A percentile compares a stretch with the other conserved stretches of the same genome.
These are phyloP conservation scores for Xiphias gladius DNA, from an alignment of 2,113 vertebrate genomes.

Conservation along the genomic window DNA sequence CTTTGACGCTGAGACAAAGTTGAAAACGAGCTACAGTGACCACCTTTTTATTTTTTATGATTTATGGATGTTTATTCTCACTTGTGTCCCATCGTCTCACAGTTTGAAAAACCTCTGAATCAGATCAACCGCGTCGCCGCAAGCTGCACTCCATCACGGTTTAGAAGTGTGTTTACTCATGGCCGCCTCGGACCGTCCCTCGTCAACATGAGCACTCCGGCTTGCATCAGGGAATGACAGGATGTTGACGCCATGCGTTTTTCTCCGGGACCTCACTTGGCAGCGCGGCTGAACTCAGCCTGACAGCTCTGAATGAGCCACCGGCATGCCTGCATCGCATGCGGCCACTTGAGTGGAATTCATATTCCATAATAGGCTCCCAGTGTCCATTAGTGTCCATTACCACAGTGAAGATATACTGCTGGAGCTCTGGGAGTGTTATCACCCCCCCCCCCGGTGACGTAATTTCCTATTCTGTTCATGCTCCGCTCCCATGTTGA, in stretches of 20 bases:
- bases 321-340: constrained; percentile 9
- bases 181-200: constrained; percentile 4
- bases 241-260: constrained; percentile 29
- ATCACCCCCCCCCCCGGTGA: constrained; percentile 2
- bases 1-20: too few species aligned
- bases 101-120: not conserved
- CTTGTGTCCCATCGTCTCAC: too few species aligned
- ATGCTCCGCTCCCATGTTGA: constrained; percentile 24
- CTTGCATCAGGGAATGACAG: constrained; percentile 23
- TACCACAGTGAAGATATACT: constrained; percentile 22
- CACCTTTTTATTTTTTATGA: too few species aligned
- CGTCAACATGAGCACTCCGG: constrained; percentile 12
- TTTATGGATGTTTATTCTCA: not conserved
- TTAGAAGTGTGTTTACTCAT: constrained; percentile 47
- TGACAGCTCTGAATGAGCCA: constrained; percentile 49
- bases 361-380: constrained; percentile 16
- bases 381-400: constrained; percentile 40
- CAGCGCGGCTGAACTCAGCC: constrained; percentile 12
- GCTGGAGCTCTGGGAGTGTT: constrained; percentile 32
- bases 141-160: constrained; percentile 27
- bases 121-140: not conserved
- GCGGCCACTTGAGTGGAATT: constrained; percentile 24
- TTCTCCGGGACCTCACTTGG: constrained; percentile 23
- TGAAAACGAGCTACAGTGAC: too few species aligned
- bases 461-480: constrained; percentile 62